These are phyloP conservation scores for Sebastes alutus DNA, from an alignment of 2,797 vertebrate species.

Conservation along the genomic window DNA sequence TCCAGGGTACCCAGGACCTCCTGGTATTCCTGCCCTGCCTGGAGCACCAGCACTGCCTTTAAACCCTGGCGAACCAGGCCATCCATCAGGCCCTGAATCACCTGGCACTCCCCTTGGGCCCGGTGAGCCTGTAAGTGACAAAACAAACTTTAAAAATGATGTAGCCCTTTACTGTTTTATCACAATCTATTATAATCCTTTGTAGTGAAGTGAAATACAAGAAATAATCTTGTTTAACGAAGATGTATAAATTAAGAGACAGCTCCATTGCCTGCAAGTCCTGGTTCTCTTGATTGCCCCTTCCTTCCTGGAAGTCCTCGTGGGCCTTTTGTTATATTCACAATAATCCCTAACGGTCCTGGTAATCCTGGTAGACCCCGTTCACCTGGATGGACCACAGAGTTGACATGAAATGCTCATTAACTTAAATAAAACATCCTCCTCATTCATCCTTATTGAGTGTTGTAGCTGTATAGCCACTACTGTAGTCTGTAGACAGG, in stretches of 20 bases:
- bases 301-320: slow-evolving; percentile 26
- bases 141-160: neutral
- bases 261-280: slow-evolving; percentile 51
- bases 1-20: slow-evolving; percentile 51
- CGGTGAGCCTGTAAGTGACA: slow-evolving; percentile 39
- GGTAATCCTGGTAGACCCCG: slow-evolving; percentile 35
- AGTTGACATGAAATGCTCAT: neutral
- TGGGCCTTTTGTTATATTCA: slow-evolving; percentile 38
- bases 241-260: neutral
- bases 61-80: slow-evolving; percentile 39
- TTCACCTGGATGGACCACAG: slow-evolving; percentile 45
- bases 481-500: neutral
- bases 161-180: neutral
- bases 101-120: slow-evolving; percentile 53
- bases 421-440: neutral
- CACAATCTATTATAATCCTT: neutral
- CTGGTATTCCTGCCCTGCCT: slow-evolving; percentile 46
- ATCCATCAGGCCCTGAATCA: slow-evolving; percentile 47
- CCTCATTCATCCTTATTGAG: neutral
- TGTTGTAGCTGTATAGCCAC: neutral
- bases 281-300: slow-evolving; percentile 42
- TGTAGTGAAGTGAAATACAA: neutral
- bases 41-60: slow-evolving; percentile 55
- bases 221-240: neutral
- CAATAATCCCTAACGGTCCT: neutral